A percentile compares a stretch with the other conserved stretches of the same genome.
Conservation (phyloP, 2,113 vertebrate genomes). For the Scolopax mira region DNA sequence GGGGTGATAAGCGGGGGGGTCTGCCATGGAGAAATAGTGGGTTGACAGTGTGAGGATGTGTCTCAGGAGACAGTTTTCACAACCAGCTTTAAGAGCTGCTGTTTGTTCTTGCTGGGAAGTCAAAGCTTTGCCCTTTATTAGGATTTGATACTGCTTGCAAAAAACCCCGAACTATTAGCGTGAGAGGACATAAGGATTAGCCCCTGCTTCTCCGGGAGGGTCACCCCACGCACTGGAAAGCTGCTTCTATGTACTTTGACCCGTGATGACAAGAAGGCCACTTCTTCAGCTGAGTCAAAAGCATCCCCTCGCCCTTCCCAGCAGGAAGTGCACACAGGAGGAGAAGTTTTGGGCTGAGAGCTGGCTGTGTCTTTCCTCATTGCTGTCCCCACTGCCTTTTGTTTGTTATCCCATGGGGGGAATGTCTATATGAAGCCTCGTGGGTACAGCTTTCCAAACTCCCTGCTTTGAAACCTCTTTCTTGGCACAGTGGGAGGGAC, state of each 20-base stretch:
- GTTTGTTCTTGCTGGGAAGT: neutral
- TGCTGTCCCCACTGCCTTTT: neutral
- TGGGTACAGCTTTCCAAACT: fast-evolving
- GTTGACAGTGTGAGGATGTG: fast-evolving
- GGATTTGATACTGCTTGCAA: neutral
- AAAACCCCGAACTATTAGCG: fast-evolving
- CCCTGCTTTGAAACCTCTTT: neutral
- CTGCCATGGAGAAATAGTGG: fast-evolving
- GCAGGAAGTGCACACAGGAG: neutral
- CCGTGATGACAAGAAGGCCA: fast-evolving
- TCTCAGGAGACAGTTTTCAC: fast-evolving
- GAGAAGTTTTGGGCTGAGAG: neutral
- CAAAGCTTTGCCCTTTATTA: neutral
- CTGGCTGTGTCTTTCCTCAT: fast-evolving
- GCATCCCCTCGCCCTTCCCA: neutral
- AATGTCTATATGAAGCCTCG: fast-evolving
- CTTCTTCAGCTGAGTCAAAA: neutral
- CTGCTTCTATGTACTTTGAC: neutral
- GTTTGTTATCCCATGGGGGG: neutral
- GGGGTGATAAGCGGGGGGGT: neutral
- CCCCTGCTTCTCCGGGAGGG: fast-evolving
- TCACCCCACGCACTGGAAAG: fast-evolving
- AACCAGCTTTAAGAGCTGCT: fast-evolving
- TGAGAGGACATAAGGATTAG: neutral
- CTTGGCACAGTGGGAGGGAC: fast-evolving